Evolutionary conservation across 2,113 vertebrate species (phyloP).

Genomic region (Megaleporinus macrocephalus): DNA sequence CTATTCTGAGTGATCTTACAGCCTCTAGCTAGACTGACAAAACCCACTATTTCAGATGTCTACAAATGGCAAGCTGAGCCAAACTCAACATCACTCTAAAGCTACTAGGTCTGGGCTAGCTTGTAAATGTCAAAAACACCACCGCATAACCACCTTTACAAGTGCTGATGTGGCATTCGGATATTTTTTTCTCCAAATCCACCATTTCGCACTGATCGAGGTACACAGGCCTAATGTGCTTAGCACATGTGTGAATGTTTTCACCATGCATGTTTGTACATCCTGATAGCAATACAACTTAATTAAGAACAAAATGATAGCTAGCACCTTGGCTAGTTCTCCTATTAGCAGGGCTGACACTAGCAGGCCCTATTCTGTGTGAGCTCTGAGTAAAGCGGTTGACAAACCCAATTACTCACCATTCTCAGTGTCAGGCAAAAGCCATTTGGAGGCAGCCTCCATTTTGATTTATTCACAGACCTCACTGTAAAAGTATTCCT

Average conservation of each 20-base stretch:
- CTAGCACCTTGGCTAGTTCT: neutral
- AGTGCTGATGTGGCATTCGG: neutral
- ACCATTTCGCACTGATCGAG: too few species aligned
- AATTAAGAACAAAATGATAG: neutral
- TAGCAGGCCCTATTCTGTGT: constrained; percentile 13
- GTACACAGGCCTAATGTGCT: too few species aligned
- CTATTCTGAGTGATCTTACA: neutral
- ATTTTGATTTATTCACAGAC: constrained; percentile 53
- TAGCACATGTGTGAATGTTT: too few species aligned
- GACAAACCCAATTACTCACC: constrained; percentile 46
- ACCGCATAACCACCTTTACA: neutral
- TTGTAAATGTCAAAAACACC: neutral
- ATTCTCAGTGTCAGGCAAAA: constrained; percentile 40
- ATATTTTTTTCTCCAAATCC: neutral
- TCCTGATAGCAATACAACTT: neutral
- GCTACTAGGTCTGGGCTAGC: neutral
- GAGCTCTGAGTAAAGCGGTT: constrained; percentile 62
- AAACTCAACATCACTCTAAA: neutral
- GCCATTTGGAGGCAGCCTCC: constrained; percentile 40
- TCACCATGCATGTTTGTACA: too few species aligned
- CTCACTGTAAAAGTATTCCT: constrained; percentile 51
- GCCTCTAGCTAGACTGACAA: neutral
- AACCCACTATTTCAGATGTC: neutral
- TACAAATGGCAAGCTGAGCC: neutral
- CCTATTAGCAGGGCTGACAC: neutral